Conservation (phyloP, 1,140 invertebrate genomes). For the Chlorops oryzae region DNA sequence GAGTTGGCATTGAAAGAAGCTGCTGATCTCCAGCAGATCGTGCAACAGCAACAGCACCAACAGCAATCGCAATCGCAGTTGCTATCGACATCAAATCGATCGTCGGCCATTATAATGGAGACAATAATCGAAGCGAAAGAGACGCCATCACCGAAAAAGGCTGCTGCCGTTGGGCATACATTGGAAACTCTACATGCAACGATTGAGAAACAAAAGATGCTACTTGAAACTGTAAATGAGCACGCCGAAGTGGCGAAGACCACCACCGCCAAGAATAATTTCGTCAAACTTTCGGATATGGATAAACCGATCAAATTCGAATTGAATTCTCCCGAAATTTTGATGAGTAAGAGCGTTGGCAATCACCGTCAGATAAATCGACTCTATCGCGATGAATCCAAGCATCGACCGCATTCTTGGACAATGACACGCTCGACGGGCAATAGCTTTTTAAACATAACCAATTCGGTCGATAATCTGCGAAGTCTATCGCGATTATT, state of each 20-base stretch:
- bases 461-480: constrained; percentile 44
- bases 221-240: constrained; percentile 44
- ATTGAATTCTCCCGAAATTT: constrained; percentile 36
- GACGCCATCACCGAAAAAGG: constrained; percentile 41
- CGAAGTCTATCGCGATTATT: constrained; percentile 47
- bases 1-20: constrained; percentile 31
- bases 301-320: constrained; percentile 50
- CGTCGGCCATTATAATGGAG: constrained; percentile 37
- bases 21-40: constrained; percentile 10
- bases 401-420: constrained; percentile 52
- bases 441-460: constrained; percentile 45
- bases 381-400: constrained; percentile 56
- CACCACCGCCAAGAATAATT: constrained; percentile 22
- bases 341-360: constrained; percentile 39
- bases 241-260: constrained; percentile 22
- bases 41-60: constrained; percentile 10
- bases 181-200: constrained; percentile 46
- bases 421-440: constrained; percentile 54
- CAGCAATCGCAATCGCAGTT: neutral
- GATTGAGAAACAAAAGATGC: constrained; percentile 45
- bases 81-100: constrained; percentile 23
- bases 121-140: constrained; percentile 46
- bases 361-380: constrained; percentile 45
- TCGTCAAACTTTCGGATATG: constrained; percentile 56
- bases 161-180: constrained; percentile 23